Percentiles rank a stretch among this genome's conserved stretches.
Evolutionary conservation across 2,797 vertebrate species (phyloP).

Genomic region (Gymnothorax javanicus): DNA sequence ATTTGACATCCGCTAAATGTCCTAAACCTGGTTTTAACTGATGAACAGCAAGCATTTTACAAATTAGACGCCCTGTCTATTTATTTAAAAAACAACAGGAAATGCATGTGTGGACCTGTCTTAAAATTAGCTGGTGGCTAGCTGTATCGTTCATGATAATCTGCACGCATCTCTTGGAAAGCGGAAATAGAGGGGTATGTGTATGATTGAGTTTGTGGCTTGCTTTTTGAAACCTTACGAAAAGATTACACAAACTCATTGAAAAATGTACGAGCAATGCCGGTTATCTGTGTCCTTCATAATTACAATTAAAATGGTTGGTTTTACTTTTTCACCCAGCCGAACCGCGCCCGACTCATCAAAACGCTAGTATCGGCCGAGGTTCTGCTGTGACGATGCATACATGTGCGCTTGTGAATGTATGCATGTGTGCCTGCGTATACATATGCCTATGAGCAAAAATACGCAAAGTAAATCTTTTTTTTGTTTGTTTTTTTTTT

Average conservation of each 20-base stretch:
- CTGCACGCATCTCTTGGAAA: not conserved
- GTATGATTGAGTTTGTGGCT: not conserved
- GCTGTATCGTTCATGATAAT: too few species aligned
- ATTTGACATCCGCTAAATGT: too few species aligned
- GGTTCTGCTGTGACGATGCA: conserved; percentile 13
- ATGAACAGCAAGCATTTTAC: too few species aligned
- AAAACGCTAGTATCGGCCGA: not conserved
- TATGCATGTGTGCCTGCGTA: conserved; percentile 31
- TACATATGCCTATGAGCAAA: conserved; percentile 37
- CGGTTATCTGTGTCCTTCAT: not conserved
- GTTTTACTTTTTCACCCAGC: too few species aligned
- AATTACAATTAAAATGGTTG: not conserved
- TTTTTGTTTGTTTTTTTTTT: conserved; percentile 39
- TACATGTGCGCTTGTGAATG: conserved; percentile 35
- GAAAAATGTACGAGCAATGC: not conserved
- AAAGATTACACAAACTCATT: not conserved
- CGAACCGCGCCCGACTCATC: too few species aligned
- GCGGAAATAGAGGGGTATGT: not conserved
- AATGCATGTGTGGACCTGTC: too few species aligned
- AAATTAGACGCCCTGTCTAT: too few species aligned
- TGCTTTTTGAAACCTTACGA: not conserved
- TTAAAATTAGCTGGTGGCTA: too few species aligned
- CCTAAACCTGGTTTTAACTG: too few species aligned
- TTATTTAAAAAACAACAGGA: too few species aligned
- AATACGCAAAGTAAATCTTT: conserved; percentile 27